Conservation (phyloP, 2,888 invertebrate species). For the Horisme vitalbata region DNA sequence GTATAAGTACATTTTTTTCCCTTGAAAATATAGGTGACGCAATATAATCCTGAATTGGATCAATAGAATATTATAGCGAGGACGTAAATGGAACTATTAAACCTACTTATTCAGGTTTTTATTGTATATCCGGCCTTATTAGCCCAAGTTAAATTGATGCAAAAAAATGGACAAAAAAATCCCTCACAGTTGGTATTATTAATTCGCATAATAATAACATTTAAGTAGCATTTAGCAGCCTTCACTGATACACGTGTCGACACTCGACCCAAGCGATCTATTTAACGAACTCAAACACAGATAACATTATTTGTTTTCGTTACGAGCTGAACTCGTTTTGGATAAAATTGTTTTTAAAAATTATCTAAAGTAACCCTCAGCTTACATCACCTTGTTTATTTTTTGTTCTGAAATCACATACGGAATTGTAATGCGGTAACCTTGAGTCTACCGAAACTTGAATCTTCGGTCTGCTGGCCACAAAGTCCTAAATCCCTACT, state of each 20-base stretch:
- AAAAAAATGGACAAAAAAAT: no score
- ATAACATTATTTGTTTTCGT: constrained; percentile 55
- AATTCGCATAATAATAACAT: constrained; percentile 11
- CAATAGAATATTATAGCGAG: constrained; percentile 11
- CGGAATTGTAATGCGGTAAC: constrained; percentile 15
- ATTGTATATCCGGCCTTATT: constrained; percentile 4
- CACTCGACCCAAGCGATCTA: constrained; percentile 28
- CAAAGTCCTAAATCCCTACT: constrained; percentile 7
- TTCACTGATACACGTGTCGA: constrained; percentile 32
- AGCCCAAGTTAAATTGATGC: neutral
- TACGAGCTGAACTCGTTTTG: constrained; percentile 37
- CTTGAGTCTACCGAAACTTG: constrained; percentile 19
- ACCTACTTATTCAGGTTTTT: neutral
- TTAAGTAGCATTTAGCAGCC: constrained; percentile 13
- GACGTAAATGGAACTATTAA: constrained; percentile 8
- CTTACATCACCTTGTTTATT: constrained; percentile 37
- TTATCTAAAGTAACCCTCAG: constrained; percentile 33
- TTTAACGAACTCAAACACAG: constrained; percentile 40
- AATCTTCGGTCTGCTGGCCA: constrained; percentile 29
- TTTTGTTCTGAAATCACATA: constrained; percentile 20
- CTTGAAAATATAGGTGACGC: constrained; percentile 20
- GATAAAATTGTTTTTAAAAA: constrained; percentile 34
- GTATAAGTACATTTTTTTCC: neutral
- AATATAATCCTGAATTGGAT: constrained; percentile 18
- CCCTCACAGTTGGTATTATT: no score